phyloP scores from a whole-genome alignment of 2,888 invertebrate genomes.

The Rhimphoctona megacephalus region DNA sequence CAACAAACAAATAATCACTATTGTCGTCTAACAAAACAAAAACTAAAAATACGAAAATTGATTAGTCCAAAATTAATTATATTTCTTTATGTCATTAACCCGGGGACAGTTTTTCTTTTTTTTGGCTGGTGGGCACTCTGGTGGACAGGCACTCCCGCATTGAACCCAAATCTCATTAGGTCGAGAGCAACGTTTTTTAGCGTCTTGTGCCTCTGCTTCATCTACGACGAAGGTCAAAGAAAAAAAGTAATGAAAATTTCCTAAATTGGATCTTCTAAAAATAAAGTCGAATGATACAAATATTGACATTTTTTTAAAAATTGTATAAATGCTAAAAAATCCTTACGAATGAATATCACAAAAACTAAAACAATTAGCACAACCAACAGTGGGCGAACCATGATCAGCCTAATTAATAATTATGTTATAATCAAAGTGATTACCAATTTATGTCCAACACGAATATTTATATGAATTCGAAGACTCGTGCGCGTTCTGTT shows the following conservation, averaged over 20 bases:
- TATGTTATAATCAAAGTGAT: not conserved
- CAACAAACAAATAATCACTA: not conserved
- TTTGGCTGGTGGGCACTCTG: not conserved
- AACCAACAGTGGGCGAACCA: too few species aligned
- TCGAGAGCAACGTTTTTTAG: not conserved
- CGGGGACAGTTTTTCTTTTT: not conserved
- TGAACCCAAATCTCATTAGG: not conserved
- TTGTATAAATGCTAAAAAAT: not conserved
- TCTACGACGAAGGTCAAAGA: not conserved
- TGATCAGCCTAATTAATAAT: not conserved
- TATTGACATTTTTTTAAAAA: not conserved
- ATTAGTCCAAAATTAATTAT: not conserved
- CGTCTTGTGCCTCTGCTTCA: slow-evolving; percentile 7
- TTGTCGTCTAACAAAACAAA: not conserved
- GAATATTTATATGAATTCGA: not conserved
- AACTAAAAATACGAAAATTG: not conserved
- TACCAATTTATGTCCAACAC: not conserved
- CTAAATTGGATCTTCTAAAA: too few species aligned
- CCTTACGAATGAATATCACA: too few species aligned
- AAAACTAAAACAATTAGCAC: too few species aligned
- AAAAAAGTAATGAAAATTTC: not conserved
- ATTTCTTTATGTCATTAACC: not conserved
- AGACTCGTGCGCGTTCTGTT: not conserved
- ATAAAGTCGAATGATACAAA: not conserved
- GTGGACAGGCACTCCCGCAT: slow-evolving; percentile 1